A percentile compares a stretch with the other conserved stretches of the same genome.
These are phyloP conservation scores for Scatophagus argus DNA, from an alignment of 2,113 vertebrate genomes.

Conservation along the genomic window DNA sequence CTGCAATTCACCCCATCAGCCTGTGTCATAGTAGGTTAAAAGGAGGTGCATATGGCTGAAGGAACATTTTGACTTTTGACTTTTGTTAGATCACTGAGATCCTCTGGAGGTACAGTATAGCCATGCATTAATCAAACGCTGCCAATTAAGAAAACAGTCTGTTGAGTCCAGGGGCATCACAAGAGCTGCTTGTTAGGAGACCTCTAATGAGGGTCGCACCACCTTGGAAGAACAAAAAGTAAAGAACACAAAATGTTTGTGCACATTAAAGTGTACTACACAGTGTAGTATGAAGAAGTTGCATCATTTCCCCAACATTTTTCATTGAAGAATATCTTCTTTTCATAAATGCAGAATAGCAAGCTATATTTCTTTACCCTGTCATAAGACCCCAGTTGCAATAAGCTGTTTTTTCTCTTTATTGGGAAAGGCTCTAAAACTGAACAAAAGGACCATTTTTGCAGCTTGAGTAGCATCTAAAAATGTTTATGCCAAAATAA, in stretches of 20 bases:
- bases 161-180: slow-evolving; percentile 35
- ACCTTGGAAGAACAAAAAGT: background rate
- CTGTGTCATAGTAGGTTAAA: slow-evolving; percentile 9
- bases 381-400: background rate
- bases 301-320: background rate
- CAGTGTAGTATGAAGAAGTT: background rate
- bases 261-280: background rate
- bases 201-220: slow-evolving; percentile 14
- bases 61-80: slow-evolving; percentile 35
- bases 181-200: slow-evolving; percentile 34
- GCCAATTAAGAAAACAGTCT: slow-evolving; percentile 50
- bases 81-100: slow-evolving; percentile 35
- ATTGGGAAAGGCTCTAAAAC: no score
- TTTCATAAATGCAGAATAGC: background rate
- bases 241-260: background rate
- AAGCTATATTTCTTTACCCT: background rate
- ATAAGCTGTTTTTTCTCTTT: background rate
- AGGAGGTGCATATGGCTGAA: slow-evolving; percentile 14
- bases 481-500: no score
- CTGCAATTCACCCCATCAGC: background rate
- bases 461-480: no score
- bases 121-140: slow-evolving; percentile 44
- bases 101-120: slow-evolving; percentile 42
- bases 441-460: background rate
- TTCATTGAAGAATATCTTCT: background rate